These are phyloP conservation scores for Eulemur mongoz DNA, from an alignment of 2,797 vertebrate species.

Conservation along the genomic window DNA sequence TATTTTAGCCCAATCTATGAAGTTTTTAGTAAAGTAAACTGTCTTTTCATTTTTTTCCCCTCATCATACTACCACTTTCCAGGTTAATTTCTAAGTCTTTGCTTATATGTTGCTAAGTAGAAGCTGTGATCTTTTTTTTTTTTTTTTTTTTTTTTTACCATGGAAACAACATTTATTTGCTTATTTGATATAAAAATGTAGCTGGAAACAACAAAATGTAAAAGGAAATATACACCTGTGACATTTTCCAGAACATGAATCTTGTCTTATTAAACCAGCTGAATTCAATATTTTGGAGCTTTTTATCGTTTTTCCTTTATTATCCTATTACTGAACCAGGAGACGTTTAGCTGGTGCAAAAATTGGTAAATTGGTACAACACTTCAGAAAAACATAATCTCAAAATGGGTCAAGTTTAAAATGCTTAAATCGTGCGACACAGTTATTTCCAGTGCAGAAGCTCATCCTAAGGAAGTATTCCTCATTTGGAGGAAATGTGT, in stretches of 20 bases:
- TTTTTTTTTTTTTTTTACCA: no score
- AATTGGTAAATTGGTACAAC: neutral
- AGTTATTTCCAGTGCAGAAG: neutral
- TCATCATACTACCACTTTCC: neutral
- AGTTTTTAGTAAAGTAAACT: slow-evolving; percentile 56
- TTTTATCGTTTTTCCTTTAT: neutral
- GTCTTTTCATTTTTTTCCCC: neutral
- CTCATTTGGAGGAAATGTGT: neutral
- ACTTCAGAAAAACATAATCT: neutral
- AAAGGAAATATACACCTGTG: neutral
- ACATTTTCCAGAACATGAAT: neutral
- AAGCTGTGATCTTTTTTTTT: neutral
- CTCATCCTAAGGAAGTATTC: neutral
- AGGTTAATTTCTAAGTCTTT: slow-evolving; percentile 15
- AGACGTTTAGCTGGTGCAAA: neutral
- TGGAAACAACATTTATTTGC: neutral
- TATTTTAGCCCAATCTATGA: slow-evolving; percentile 49
- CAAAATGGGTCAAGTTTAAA: neutral
- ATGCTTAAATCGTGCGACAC: neutral
- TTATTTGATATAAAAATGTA: neutral
- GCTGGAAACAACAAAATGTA: neutral
- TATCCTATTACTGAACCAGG: neutral
- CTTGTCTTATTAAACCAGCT: neutral
- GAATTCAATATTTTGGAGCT: neutral
- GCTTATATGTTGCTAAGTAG: neutral